A percentile compares a stretch with the other conserved stretches of the same genome.
These are phyloP conservation scores for Drosophila kepulauana DNA, from an alignment of 1,140 invertebrate genomes.

Conservation along the genomic window DNA sequence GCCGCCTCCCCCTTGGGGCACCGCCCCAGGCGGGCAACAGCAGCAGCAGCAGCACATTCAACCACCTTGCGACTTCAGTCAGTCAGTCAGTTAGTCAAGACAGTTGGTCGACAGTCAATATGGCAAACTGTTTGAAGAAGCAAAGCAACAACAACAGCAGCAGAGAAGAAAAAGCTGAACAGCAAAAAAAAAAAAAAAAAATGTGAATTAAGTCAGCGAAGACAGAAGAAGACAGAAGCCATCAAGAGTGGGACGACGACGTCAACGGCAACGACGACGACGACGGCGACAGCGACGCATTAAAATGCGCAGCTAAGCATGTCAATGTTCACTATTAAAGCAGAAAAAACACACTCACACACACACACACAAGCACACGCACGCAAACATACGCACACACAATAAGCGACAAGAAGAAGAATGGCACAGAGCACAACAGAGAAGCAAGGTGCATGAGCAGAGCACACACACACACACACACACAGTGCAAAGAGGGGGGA, in stretches of 20 bases:
- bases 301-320: conserved; percentile 78
- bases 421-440: conserved; percentile 18
- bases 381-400: conserved; percentile 5
- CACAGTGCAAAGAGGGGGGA: neutral
- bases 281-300: conserved; percentile 50
- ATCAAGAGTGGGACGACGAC: conserved; percentile 25
- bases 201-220: conserved; percentile 45
- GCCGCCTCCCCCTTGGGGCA: conserved; percentile 10
- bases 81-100: neutral
- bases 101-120: conserved; percentile 26
- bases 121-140: conserved; percentile 43
- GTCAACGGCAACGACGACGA: conserved; percentile 3
- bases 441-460: conserved; percentile 25
- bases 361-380: neutral
- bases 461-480: no score
- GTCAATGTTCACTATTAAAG: conserved; percentile 76
- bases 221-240: conserved; percentile 33
- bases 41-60: conserved; percentile 3
- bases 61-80: conserved; percentile 16
- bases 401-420: conserved; percentile 36
- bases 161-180: conserved; percentile 20
- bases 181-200: conserved; percentile 6
- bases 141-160: conserved; percentile 27
- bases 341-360: conserved; percentile 37
- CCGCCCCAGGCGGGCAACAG: neutral